Percentiles rank a stretch among this genome's conserved stretches.
These are phyloP conservation scores for Mormyrus lacerda DNA, from an alignment of 2,113 vertebrate genomes.

Conservation along the genomic window DNA sequence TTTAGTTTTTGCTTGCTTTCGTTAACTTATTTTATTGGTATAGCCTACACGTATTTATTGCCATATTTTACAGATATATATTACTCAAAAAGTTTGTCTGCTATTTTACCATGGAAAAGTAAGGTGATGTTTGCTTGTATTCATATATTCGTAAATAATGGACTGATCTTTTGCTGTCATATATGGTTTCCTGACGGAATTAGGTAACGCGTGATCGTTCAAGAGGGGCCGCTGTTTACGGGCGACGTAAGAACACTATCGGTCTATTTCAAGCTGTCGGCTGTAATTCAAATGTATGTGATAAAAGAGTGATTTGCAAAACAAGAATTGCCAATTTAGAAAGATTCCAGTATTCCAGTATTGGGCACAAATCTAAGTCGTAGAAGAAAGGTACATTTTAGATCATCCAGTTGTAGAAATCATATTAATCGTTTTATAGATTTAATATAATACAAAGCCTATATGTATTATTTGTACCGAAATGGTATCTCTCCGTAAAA, in stretches of 20 bases:
- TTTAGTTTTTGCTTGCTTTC: not conserved
- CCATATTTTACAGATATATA: not conserved
- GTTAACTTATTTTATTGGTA: not conserved
- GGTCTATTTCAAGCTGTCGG: not conserved
- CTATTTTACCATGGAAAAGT: not conserved
- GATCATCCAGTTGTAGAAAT: not conserved
- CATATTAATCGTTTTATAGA: not conserved
- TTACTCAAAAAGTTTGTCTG: not conserved
- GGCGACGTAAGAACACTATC: not conserved
- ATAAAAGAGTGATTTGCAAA: not conserved
- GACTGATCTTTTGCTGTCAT: not conserved
- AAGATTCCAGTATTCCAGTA: not conserved
- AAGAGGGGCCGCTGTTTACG: not conserved
- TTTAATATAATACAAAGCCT: not conserved
- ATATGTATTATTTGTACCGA: slow-evolving; percentile 21
- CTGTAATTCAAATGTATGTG: not conserved
- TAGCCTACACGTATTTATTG: not conserved
- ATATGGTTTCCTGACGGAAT: not conserved
- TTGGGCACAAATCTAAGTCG: not conserved
- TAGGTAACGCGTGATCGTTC: not conserved
- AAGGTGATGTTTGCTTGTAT: not conserved
- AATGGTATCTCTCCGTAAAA: slow-evolving; percentile 83
- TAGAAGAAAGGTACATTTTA: not conserved
- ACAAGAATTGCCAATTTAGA: not conserved
- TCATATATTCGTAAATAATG: not conserved